These are phyloP conservation scores for Diplosoma virens DNA, from an alignment of 23 tunicate species.

Conservation along the genomic window DNA sequence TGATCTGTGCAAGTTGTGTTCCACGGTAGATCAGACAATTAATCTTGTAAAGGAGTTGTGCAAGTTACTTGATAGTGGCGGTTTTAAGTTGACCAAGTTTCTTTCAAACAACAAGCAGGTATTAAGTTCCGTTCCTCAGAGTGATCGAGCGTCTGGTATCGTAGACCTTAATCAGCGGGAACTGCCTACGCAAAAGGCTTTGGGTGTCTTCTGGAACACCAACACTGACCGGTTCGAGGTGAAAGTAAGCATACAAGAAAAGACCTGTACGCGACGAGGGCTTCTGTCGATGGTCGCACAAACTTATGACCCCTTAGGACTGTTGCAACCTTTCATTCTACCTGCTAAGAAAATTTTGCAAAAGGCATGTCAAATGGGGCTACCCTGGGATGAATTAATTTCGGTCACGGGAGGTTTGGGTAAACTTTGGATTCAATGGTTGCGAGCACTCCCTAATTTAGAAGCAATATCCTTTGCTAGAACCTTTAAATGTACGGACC, in stretches of 20 bases:
- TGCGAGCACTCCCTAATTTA: too few relatives aligned
- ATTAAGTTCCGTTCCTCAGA: not conserved
- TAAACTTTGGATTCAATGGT: too few relatives aligned
- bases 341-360: too few relatives aligned
- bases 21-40: not conserved
- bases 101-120: not conserved
- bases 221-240: constrained; percentile 16
- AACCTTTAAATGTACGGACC: too few relatives aligned
- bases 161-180: constrained; percentile 13
- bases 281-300: constrained; percentile 17
- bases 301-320: constrained; percentile 20
- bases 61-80: constrained; percentile 5
- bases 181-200: constrained; percentile 29
- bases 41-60: not conserved
- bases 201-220: constrained; percentile 41
- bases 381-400: too few relatives aligned
- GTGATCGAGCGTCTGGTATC: not conserved
- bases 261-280: constrained; percentile 24
- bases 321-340: constrained; percentile 9
- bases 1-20: constrained; percentile 20
- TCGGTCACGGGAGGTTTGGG: too few relatives aligned
- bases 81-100: constrained; percentile 7
- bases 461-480: too few relatives aligned
- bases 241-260: not conserved
- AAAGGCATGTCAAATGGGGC: too few relatives aligned